phyloP scores from a whole-genome alignment of 1,140 invertebrate genomes.

The Trichoplusia ni region DNA sequence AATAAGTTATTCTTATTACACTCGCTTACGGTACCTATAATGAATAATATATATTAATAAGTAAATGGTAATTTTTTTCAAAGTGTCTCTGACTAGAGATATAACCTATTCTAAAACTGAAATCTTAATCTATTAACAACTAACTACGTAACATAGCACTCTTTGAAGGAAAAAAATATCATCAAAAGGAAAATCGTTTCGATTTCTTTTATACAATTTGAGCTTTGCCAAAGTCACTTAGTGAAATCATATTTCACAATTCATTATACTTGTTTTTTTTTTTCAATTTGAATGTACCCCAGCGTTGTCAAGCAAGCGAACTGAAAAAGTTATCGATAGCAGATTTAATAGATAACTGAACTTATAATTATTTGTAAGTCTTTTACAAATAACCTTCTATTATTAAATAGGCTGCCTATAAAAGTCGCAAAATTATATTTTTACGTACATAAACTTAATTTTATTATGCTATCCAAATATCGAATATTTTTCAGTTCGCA shows the following conservation, averaged over 20 bases:
- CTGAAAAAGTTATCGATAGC: background rate
- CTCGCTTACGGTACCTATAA: conserved; percentile 65
- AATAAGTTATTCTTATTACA: conserved; percentile 74
- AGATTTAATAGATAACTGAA: background rate
- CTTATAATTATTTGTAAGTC: background rate
- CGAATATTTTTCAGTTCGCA: background rate
- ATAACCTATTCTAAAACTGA: conserved; percentile 70
- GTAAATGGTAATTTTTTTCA: conserved; percentile 78
- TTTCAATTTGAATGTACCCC: conserved; percentile 9
- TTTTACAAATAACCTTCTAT: background rate
- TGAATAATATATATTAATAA: conserved; percentile 71
- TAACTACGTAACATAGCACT: conserved; percentile 74
- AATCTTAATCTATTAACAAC: conserved; percentile 61
- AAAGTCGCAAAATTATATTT: background rate
- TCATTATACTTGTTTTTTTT: conserved; percentile 28
- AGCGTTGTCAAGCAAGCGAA: background rate
- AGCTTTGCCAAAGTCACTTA: conserved; percentile 75
- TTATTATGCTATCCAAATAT: too few species aligned
- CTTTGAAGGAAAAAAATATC: conserved; percentile 63
- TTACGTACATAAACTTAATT: background rate
- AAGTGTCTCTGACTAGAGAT: conserved; percentile 80
- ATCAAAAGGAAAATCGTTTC: conserved; percentile 50
- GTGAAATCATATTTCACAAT: conserved; percentile 76
- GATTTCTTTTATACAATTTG: conserved; percentile 60
- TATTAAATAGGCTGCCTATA: background rate